Percentiles rank a stretch among this genome's conserved stretches.
These are phyloP conservation scores for Notoglanidium macrostoma DNA, from an alignment of 2,797 vertebrate genomes.

Conservation along the genomic window DNA sequence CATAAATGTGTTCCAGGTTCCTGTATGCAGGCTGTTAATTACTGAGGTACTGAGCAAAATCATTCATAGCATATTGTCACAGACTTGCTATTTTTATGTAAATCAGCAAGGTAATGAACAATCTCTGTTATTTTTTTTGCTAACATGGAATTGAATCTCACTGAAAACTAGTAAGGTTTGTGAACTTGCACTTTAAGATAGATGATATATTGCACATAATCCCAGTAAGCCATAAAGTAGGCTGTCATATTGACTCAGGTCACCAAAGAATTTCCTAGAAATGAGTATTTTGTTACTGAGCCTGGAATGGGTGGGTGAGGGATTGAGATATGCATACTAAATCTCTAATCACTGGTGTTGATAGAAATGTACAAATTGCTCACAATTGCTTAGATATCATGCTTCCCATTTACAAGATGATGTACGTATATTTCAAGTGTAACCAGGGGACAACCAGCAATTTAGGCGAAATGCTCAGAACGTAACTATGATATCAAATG, in stretches of 20 bases:
- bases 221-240: slow-evolving; percentile 60
- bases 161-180: slow-evolving; percentile 41
- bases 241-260: slow-evolving; percentile 46
- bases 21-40: slow-evolving; percentile 41
- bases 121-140: slow-evolving; percentile 50
- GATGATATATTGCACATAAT: slow-evolving; percentile 56
- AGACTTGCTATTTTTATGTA: slow-evolving; percentile 37
- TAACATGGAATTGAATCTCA: slow-evolving; percentile 44
- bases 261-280: slow-evolving; percentile 56
- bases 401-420: slow-evolving; percentile 26
- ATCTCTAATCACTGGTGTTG: slow-evolving; percentile 18
- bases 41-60: slow-evolving; percentile 46
- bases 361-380: slow-evolving; percentile 4
- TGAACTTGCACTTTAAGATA: slow-evolving; percentile 57
- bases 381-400: slow-evolving; percentile 31
- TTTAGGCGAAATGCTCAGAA: slow-evolving; percentile 21
- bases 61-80: slow-evolving; percentile 34
- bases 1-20: slow-evolving; percentile 35
- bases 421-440: slow-evolving; percentile 5
- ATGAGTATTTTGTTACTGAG: slow-evolving; percentile 37
- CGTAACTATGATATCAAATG: slow-evolving; percentile 15
- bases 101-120: slow-evolving; percentile 38
- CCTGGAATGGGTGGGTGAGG: background rate
- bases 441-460: background rate
- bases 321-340: slow-evolving; percentile 32